Evolutionary conservation across 2,888 invertebrate genomes (phyloP).

Genomic region (Eilema caniola): DNA sequence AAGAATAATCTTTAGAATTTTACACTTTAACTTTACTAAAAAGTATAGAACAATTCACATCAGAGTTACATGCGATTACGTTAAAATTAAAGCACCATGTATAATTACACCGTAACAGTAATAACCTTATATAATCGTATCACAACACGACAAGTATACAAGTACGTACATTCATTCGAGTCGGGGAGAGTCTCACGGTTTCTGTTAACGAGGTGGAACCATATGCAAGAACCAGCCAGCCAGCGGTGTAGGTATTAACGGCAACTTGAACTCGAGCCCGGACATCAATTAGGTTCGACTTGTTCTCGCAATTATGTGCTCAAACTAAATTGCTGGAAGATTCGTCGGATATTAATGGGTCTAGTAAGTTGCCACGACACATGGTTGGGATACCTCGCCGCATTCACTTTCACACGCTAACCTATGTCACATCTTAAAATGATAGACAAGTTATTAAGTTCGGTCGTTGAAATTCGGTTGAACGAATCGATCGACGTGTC

Average conservation of each 20-base stretch:
- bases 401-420: constrained; percentile 40
- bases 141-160: constrained; percentile 36
- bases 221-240: constrained; percentile 64
- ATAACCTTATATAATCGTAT: constrained; percentile 35
- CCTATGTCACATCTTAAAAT: constrained; percentile 21
- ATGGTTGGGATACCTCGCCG: constrained; percentile 52
- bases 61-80: constrained; percentile 25
- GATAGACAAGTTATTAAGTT: neutral
- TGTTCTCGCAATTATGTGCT: constrained; percentile 85
- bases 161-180: constrained; percentile 16
- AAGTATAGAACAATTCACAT: constrained; percentile 19
- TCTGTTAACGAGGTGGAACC: constrained; percentile 44
- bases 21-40: constrained; percentile 8
- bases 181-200: constrained; percentile 46
- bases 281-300: constrained; percentile 83
- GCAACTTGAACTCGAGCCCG: constrained; percentile 77
- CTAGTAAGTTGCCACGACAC: constrained; percentile 74
- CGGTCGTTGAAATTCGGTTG: constrained; percentile 1
- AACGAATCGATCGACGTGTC: constrained; percentile 6
- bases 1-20: neutral
- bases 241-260: constrained; percentile 64
- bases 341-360: constrained; percentile 79
- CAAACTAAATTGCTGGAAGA: constrained; percentile 83
- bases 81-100: constrained; percentile 34
- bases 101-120: constrained; percentile 41